Percentiles rank a stretch among this genome's conserved stretches.
Conservation (phyloP, 1,140 invertebrate genomes). For the Amyelois transitella region DNA sequence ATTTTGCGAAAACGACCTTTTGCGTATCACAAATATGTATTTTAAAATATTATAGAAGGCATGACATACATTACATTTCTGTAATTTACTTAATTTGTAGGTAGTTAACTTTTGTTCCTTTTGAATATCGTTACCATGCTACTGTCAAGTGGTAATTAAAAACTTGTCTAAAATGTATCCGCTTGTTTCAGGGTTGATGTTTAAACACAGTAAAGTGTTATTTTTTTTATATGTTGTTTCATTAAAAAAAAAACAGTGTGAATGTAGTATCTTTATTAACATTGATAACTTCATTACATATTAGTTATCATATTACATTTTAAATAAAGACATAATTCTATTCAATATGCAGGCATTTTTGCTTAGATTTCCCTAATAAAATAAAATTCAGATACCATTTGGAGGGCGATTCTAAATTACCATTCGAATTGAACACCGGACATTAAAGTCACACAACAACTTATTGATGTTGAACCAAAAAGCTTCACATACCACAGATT, state of each 20-base stretch:
- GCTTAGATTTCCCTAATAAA: neutral
- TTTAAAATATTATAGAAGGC: no score
- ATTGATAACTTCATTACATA: neutral
- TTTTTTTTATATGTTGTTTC: slow-evolving; percentile 4
- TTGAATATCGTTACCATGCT: neutral
- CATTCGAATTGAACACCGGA: no score
- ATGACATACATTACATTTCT: no score
- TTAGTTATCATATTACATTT: neutral
- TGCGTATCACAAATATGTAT: no score
- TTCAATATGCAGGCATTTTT: neutral
- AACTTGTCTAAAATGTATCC: neutral
- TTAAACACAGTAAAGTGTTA: slow-evolving; percentile 6
- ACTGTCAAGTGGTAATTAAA: neutral
- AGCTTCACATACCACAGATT: no score
- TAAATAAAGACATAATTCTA: neutral
- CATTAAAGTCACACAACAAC: no score
- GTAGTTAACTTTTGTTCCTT: neutral
- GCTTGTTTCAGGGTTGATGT: neutral
- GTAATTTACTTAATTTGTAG: no score
- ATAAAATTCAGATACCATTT: neutral
- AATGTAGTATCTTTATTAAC: neutral
- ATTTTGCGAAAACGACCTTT: no score
- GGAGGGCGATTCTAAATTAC: no score
- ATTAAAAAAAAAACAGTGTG: neutral
- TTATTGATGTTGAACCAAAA: no score